Percentiles rank a stretch among this genome's conserved stretches.
phyloP scores from a whole-genome alignment of 2,113 vertebrate species.

The Bubo blakistoni region DNA sequence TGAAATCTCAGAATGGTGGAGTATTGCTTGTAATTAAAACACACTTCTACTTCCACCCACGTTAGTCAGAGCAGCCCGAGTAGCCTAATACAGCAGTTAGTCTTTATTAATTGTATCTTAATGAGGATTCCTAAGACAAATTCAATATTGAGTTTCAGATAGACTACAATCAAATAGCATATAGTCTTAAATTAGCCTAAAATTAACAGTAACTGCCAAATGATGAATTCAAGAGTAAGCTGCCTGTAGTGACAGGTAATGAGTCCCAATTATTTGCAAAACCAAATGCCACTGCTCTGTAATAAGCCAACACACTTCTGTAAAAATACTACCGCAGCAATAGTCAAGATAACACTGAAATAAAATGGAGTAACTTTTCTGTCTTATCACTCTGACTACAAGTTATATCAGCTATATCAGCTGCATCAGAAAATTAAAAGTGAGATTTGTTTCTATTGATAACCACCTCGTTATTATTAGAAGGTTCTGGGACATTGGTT shows the following conservation, averaged over 20 bases:
- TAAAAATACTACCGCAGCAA: not conserved
- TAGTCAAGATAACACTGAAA: not conserved
- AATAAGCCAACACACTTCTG: not conserved
- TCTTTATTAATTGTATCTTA: slow-evolving; percentile 28
- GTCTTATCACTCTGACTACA: not conserved
- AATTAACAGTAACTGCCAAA: not conserved
- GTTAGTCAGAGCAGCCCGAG: not conserved
- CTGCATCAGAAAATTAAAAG: not conserved
- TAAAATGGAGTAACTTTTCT: not conserved
- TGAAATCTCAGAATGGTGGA: not conserved
- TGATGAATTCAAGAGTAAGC: not conserved
- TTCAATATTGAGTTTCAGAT: not conserved
- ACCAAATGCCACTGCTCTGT: not conserved
- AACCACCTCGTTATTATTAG: not conserved
- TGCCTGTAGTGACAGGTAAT: not conserved
- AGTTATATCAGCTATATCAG: not conserved
- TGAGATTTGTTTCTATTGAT: not conserved
- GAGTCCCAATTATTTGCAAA: not conserved
- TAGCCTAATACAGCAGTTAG: not conserved
- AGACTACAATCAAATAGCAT: not conserved
- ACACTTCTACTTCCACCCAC: not conserved
- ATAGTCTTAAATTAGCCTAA: not conserved
- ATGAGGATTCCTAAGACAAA: not conserved
- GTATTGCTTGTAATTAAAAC: slow-evolving; percentile 7
- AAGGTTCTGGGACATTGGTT: not conserved